phyloP scores from a whole-genome alignment of 2,888 invertebrate species.

The Drosophila suboccidentalis region DNA sequence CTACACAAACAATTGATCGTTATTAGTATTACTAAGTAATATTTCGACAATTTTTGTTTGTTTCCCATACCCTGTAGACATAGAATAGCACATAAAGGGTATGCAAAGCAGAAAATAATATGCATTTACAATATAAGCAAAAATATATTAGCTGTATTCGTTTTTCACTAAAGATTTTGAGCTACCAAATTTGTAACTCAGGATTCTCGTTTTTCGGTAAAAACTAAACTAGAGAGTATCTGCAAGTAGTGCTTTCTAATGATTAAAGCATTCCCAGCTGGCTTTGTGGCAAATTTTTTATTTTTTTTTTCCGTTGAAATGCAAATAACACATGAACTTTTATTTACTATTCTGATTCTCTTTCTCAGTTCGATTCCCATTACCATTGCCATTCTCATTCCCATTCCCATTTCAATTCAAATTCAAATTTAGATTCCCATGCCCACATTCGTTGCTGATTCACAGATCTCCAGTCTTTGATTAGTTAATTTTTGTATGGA shows the following conservation, averaged over 20 bases:
- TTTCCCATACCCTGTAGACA: constrained; percentile 10
- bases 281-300: constrained; percentile 1
- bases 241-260: not conserved
- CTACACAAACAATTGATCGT: constrained; percentile 52
- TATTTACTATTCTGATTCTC: constrained; percentile 49
- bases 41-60: constrained; percentile 48
- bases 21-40: constrained; percentile 73
- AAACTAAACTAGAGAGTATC: constrained; percentile 1
- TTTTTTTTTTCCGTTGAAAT: constrained; percentile 33
- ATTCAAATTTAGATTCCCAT: constrained; percentile 11
- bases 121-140: not conserved
- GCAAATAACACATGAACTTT: constrained; percentile 41
- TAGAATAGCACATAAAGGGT: not conserved
- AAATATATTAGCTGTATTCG: not conserved
- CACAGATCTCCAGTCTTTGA: constrained; percentile 19
- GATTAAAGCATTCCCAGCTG: not conserved
- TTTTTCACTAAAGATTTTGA: not conserved
- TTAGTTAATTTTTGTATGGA: not conserved
- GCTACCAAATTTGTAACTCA: not conserved
- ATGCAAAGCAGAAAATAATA: not conserved
- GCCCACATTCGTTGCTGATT: constrained; percentile 28
- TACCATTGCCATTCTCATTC: not conserved
- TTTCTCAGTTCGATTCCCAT: not conserved
- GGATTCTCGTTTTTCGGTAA: not conserved
- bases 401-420: not conserved